A percentile compares a stretch with the other conserved stretches of the same genome.
Conservation (phyloP, 2,797 vertebrate species). For the Pseudochromis fuscus region DNA sequence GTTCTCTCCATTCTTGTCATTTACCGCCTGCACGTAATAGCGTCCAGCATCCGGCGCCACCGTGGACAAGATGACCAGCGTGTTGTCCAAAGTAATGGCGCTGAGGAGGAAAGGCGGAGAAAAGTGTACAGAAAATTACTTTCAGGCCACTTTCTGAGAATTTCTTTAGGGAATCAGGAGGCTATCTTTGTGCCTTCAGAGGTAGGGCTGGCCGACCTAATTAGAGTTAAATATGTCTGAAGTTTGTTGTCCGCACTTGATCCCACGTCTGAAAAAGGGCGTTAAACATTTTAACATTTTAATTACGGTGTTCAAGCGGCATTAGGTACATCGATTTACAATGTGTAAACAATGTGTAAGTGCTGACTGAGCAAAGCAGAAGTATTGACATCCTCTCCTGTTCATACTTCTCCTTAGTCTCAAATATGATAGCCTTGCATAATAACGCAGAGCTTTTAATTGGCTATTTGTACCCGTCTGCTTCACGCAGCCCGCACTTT, state of each 20-base stretch:
- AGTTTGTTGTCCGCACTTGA: slow-evolving; percentile 54
- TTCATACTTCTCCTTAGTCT: slow-evolving; percentile 47
- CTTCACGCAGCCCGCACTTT: slow-evolving; percentile 41
- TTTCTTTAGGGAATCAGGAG: not conserved
- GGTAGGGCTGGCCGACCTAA: not conserved
- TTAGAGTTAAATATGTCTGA: slow-evolving; percentile 41
- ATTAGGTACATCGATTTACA: slow-evolving; percentile 78
- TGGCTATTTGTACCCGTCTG: slow-evolving; percentile 59
- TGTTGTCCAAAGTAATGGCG: slow-evolving; percentile 96
- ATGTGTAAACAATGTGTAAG: slow-evolving; percentile 73
- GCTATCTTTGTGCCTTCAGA: slow-evolving; percentile 12
- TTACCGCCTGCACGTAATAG: slow-evolving; percentile 97
- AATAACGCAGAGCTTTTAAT: slow-evolving; percentile 65
- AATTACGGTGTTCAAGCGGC: slow-evolving; percentile 75
- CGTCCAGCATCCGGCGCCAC: slow-evolving; percentile 94
- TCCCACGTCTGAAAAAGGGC: slow-evolving; percentile 51
- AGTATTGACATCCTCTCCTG: slow-evolving; percentile 69
- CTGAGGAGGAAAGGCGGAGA: slow-evolving; percentile 71
- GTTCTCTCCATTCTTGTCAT: slow-evolving; percentile 98
- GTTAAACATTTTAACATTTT: slow-evolving; percentile 75
- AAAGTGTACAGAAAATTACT: not conserved
- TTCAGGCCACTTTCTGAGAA: not conserved
- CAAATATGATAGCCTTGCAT: slow-evolving; percentile 64
- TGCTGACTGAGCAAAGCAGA: slow-evolving; percentile 65
- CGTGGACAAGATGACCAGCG: slow-evolving; percentile 94